Evolutionary conservation across 2,797 vertebrate species (phyloP).

Genomic region (Lutjanus campechanus): DNA sequence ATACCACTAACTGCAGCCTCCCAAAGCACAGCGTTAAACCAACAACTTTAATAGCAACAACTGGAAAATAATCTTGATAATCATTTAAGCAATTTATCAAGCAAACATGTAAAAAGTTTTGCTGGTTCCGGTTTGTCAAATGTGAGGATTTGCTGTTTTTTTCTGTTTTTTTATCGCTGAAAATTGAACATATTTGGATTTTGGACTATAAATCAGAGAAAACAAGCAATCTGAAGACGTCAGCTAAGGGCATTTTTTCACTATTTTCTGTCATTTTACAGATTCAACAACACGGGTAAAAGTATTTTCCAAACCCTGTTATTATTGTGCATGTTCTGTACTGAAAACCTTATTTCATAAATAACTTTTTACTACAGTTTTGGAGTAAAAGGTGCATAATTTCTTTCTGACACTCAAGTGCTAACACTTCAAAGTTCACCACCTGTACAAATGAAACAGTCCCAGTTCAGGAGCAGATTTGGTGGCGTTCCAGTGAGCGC

Average conservation of each 20-base stretch:
- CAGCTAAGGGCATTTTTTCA: no score
- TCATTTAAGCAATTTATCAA: neutral
- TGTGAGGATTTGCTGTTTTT: neutral
- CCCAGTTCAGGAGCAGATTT: slow-evolving; percentile 3
- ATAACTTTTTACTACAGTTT: neutral
- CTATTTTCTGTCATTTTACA: neutral
- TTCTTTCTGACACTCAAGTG: neutral
- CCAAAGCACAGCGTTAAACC: neutral
- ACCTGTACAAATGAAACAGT: neutral
- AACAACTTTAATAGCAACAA: neutral
- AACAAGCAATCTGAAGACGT: neutral
- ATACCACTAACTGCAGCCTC: neutral
- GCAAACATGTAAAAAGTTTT: neutral
- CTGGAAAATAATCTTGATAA: neutral
- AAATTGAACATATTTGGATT: neutral
- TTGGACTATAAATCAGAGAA: neutral
- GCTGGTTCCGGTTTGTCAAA: neutral
- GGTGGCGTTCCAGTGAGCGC: slow-evolving; percentile 29
- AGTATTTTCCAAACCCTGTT: neutral
- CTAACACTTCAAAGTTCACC: neutral
- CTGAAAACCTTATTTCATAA: neutral
- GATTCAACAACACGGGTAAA: no score
- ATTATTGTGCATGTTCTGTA: neutral
- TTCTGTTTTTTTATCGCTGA: neutral
- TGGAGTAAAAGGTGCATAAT: neutral